Evolutionary conservation across 2,113 vertebrate species (phyloP).

Genomic region (Tupaia tana): DNA sequence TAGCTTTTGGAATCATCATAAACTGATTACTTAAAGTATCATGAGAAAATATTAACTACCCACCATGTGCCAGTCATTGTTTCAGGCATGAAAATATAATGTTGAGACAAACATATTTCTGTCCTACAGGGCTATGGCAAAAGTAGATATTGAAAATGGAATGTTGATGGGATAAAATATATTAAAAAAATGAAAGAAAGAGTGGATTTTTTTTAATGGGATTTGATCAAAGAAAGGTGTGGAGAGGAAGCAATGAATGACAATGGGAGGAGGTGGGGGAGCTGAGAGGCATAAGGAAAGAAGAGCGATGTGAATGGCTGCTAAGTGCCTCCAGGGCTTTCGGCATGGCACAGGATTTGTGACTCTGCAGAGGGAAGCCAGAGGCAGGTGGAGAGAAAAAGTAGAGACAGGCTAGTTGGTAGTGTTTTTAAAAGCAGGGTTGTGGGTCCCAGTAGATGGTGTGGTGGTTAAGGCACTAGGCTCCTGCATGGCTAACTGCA

Average conservation of each 20-base stretch:
- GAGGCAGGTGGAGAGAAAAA: neutral
- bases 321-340: neutral
- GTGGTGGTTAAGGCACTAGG: too few relatives aligned
- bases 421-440: neutral
- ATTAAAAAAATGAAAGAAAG: conserved; percentile 21
- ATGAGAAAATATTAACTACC: neutral
- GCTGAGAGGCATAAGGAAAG: neutral
- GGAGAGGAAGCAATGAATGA: neutral
- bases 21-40: neutral
- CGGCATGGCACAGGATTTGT: neutral
- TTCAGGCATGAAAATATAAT: neutral
- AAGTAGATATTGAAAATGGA: neutral
- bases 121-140: neutral
- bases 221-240: neutral
- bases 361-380: neutral
- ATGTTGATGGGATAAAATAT: neutral
- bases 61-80: neutral
- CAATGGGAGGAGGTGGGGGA: neutral
- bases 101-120: neutral
- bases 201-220: neutral
- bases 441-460: too few relatives aligned
- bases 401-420: neutral
- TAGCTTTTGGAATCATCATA: neutral
- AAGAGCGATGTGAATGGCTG: neutral
- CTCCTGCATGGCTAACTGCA: too few relatives aligned